phyloP scores from a whole-genome alignment of 2,113 vertebrate species.

The Rhabdomys dilectus region DNA sequence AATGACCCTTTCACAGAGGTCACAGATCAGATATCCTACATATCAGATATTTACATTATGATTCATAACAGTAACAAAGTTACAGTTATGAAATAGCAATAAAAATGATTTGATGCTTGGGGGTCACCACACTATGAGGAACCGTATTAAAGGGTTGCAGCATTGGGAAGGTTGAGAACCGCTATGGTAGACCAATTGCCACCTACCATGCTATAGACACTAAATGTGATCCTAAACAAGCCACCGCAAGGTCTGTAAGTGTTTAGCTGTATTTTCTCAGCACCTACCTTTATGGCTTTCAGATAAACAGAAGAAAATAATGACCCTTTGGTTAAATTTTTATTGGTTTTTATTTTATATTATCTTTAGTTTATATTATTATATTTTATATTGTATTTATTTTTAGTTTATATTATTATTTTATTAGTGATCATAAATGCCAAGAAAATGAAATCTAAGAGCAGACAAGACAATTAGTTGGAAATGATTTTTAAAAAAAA shows the following conservation, averaged over 20 bases:
- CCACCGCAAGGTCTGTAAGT: neutral
- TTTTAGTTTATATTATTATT: no score
- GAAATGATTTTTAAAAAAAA: neutral
- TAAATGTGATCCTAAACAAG: neutral
- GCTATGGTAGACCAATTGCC: neutral
- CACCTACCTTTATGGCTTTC: neutral
- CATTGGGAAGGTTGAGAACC: neutral
- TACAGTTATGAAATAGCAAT: neutral
- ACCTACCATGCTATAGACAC: neutral
- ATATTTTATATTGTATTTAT: no score
- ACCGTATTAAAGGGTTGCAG: neutral
- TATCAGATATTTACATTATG: neutral
- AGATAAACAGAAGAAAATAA: neutral
- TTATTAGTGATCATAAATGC: neutral
- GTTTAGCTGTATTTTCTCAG: neutral
- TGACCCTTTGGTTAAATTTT: neutral
- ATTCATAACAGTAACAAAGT: neutral
- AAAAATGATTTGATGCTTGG: neutral
- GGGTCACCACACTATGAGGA: neutral
- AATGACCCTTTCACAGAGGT: neutral
- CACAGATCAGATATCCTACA: neutral
- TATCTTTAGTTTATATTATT: no score
- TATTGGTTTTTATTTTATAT: no score
- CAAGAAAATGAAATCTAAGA: constrained; percentile 19
- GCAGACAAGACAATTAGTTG: neutral